phyloP scores from a whole-genome alignment of 2,888 invertebrate genomes.

The Gryllus longicercus region DNA sequence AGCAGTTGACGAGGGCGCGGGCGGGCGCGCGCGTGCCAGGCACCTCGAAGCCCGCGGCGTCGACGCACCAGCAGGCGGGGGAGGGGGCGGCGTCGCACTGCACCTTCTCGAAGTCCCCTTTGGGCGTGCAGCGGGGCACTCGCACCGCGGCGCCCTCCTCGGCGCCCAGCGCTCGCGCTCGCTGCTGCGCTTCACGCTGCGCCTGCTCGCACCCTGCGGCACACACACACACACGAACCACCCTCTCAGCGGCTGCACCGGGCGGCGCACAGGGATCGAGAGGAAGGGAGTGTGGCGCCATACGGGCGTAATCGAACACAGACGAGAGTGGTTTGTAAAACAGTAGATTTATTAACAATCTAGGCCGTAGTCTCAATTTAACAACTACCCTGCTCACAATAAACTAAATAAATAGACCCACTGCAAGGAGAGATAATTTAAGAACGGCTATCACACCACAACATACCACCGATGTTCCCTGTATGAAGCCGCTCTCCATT shows the following conservation, averaged over 20 bases:
- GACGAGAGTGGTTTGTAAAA: too few relatives aligned
- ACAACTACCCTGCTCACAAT: too few relatives aligned
- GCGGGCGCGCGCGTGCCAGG: conserved; percentile 44
- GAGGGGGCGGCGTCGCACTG: conserved; percentile 40
- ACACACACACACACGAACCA: too few relatives aligned
- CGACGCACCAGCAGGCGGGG: conserved; percentile 47
- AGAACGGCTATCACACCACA: too few relatives aligned
- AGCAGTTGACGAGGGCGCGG: conserved; percentile 61
- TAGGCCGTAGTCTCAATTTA: too few relatives aligned
- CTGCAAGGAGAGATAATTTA: too few relatives aligned
- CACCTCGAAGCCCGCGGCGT: conserved; percentile 52
- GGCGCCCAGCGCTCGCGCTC: conserved; percentile 57
- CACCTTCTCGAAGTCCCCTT: conserved; percentile 43
- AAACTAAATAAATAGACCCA: too few relatives aligned
- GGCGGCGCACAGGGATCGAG: background rate
- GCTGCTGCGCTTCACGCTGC: conserved; percentile 59
- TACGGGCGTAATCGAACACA: too few relatives aligned
- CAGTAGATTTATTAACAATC: too few relatives aligned
- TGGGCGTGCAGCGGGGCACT: conserved; percentile 41
- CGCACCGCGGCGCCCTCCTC: conserved; percentile 44
- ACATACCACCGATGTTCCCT: too few relatives aligned
- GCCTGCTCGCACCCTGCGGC: conserved; percentile 62
- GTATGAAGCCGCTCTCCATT: too few relatives aligned
- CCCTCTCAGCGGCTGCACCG: background rate
- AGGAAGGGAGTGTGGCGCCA: too few relatives aligned